Evolutionary conservation across 2,888 invertebrate species (phyloP).

Genomic region (Prosopocoilus inquinatus): DNA sequence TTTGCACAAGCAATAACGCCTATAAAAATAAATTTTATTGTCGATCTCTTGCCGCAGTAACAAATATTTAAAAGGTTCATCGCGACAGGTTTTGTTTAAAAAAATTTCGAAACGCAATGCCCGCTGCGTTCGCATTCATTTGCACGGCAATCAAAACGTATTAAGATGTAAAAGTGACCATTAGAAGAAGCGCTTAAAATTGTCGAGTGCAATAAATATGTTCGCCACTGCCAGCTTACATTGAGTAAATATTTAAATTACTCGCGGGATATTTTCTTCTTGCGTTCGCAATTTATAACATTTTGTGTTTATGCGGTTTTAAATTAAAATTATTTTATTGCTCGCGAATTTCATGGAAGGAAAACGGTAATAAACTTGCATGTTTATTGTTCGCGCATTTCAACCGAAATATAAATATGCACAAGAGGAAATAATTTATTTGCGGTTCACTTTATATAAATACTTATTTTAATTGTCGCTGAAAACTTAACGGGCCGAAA

Average conservation of each 20-base stretch:
- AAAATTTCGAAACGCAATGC: constrained; percentile 9
- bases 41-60: neutral
- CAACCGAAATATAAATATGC: neutral
- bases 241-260: constrained; percentile 14
- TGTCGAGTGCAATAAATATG: constrained; percentile 9
- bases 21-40: constrained; percentile 1
- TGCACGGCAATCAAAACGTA: constrained; percentile 22
- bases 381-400: constrained; percentile 1
- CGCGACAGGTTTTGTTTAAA: constrained; percentile 7
- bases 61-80: neutral
- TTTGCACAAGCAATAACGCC: neutral
- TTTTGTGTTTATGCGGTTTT: constrained; percentile 8
- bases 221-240: constrained; percentile 8
- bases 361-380: neutral
- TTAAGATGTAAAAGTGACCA: constrained; percentile 9
- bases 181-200: constrained; percentile 12
- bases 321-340: constrained; percentile 15
- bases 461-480: no score
- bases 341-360: neutral
- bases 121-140: constrained; percentile 21
- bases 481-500: no score
- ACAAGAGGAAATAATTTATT: neutral
- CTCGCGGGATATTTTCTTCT: constrained; percentile 4
- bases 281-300: constrained; percentile 11
- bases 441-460: no score